These are phyloP conservation scores for Ctenosaura bakeri DNA, from an alignment of 2,797 vertebrate species.

Conservation along the genomic window DNA sequence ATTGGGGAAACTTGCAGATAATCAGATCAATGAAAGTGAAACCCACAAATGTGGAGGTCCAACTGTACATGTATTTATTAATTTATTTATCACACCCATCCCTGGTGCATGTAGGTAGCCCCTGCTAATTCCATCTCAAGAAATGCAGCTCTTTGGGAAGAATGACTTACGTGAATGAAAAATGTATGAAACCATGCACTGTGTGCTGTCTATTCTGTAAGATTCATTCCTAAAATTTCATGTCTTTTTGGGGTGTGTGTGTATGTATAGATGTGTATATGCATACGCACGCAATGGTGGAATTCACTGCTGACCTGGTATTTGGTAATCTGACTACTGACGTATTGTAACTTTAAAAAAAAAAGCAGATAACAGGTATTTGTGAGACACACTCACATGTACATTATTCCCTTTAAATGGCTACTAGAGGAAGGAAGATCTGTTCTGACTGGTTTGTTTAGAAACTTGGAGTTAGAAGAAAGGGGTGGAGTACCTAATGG, in stretches of 20 bases:
- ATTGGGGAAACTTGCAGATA: too few relatives aligned
- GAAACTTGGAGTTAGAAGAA: slow-evolving; percentile 8
- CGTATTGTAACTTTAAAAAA: neutral
- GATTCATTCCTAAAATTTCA: neutral
- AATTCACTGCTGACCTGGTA: neutral
- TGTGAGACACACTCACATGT: neutral
- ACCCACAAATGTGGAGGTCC: too few relatives aligned
- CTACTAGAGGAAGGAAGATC: slow-evolving; percentile 1
- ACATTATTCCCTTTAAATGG: slow-evolving; percentile 1
- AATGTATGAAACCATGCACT: neutral
- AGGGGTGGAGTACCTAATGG: slow-evolving; percentile 25
- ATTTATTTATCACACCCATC: neutral
- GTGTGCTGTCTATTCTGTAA: neutral
- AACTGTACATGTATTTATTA: neutral
- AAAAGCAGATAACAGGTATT: neutral
- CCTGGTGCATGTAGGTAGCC: neutral
- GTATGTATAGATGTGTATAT: too few relatives aligned
- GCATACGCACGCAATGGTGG: too few relatives aligned
- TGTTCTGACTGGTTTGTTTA: slow-evolving; percentile 16
- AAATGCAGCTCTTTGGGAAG: neutral
- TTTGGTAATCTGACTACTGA: neutral
- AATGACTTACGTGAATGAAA: neutral
- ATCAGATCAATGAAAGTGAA: too few relatives aligned
- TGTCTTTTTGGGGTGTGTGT: neutral
- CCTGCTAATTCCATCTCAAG: neutral